phyloP scores from a whole-genome alignment of 2,888 invertebrate genomes.

The Protophormia terraenovae region DNA sequence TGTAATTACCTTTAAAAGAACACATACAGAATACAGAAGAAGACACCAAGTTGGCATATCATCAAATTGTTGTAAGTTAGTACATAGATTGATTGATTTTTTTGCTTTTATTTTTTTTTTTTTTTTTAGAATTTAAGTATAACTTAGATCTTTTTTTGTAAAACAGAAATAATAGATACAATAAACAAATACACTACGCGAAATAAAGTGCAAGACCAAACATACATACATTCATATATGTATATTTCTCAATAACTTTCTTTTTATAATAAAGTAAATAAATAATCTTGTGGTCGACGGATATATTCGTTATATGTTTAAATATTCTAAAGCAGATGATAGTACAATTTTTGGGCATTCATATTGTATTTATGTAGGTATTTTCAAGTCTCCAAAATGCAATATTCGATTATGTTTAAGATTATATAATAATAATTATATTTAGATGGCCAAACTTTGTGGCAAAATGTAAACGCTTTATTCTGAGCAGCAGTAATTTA shows the following conservation, averaged over 20 bases:
- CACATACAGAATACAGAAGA: constrained; percentile 69
- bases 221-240: neutral
- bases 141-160: constrained; percentile 37
- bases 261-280: neutral
- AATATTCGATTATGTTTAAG: neutral
- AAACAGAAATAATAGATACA: constrained; percentile 29
- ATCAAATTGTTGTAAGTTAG: constrained; percentile 62
- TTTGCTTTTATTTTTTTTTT: constrained; percentile 16
- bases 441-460: neutral
- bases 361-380: neutral
- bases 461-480: neutral
- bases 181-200: constrained; percentile 22
- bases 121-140: constrained; percentile 16
- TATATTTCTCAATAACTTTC: constrained; percentile 25
- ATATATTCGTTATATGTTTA: neutral
- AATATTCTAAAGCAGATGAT: neutral
- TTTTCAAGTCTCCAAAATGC: neutral
- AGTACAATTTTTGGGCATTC: neutral
- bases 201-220: constrained; percentile 13
- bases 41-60: constrained; percentile 69
- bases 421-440: neutral
- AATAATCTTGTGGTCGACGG: too few relatives aligned
- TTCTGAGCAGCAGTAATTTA: neutral
- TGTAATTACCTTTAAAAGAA: constrained; percentile 92
- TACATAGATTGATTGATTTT: constrained; percentile 53